Percentiles rank a stretch among this genome's conserved stretches.
These are phyloP conservation scores for Sakesphorus luctuosus DNA, from an alignment of 2,113 vertebrate species.

Conservation along the genomic window DNA sequence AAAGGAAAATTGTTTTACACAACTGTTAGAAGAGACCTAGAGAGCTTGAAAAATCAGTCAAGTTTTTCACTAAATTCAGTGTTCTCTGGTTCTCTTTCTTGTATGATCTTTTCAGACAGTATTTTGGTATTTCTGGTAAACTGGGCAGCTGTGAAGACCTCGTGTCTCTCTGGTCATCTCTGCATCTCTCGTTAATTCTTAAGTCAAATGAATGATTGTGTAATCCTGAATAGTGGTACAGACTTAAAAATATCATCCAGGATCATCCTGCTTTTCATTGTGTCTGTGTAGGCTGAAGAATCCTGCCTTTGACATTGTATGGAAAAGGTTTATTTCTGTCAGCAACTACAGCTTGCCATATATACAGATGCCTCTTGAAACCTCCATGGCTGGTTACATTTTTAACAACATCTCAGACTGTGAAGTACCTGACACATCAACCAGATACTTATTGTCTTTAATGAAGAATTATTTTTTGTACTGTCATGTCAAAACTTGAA, in stretches of 20 bases:
- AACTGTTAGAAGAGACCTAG: background rate
- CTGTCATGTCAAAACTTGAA: background rate
- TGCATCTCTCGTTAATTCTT: background rate
- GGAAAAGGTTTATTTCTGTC: conserved; percentile 72
- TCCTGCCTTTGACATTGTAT: conserved; percentile 67
- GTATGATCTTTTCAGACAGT: background rate
- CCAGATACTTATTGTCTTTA: conserved; percentile 35
- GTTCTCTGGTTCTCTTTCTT: background rate
- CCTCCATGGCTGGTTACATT: background rate
- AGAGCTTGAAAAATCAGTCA: background rate
- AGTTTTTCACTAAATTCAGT: background rate
- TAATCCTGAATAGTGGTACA: conserved; percentile 67
- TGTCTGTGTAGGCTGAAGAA: conserved; percentile 76
- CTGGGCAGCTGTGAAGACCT: background rate
- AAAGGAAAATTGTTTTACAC: background rate
- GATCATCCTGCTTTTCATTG: conserved; percentile 78
- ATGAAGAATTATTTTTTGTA: background rate
- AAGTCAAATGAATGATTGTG: conserved; percentile 56
- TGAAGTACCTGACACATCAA: background rate
- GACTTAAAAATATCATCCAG: conserved; percentile 75
- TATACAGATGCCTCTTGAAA: conserved; percentile 22
- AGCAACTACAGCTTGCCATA: conserved; percentile 10
- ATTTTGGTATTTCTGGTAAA: background rate
- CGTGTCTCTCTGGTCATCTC: background rate
- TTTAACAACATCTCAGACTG: background rate